Percentiles rank a stretch among this genome's conserved stretches.
Evolutionary conservation across 2,888 invertebrate species (phyloP).

Genomic region (Balanococcus diminutus): DNA sequence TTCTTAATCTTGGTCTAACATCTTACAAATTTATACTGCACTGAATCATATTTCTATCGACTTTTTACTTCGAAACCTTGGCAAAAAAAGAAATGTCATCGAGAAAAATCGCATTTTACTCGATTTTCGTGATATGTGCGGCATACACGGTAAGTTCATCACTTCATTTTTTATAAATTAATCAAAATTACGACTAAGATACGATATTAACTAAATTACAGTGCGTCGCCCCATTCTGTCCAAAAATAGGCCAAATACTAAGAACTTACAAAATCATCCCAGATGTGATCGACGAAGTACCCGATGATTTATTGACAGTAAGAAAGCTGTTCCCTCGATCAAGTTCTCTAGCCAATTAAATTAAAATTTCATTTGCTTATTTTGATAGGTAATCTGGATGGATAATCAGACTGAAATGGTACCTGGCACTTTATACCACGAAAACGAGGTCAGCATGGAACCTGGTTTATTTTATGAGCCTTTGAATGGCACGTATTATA

Average conservation of each 20-base stretch:
- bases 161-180: not conserved
- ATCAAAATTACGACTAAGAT: too few relatives aligned
- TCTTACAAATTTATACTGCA: too few relatives aligned
- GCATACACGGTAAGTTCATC: not conserved
- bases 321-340: not conserved
- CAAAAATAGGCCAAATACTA: not conserved
- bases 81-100: not conserved
- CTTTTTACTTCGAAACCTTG: too few relatives aligned
- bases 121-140: not conserved
- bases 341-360: not conserved
- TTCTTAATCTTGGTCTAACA: too few relatives aligned
- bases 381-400: not conserved
- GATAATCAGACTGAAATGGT: slow-evolving; percentile 2
- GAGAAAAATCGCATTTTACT: not conserved
- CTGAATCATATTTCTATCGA: too few relatives aligned
- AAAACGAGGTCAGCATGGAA: not conserved
- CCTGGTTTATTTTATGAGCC: not conserved
- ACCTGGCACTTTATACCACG: not conserved
- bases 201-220: not conserved
- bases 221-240: not conserved
- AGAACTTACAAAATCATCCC: not conserved
- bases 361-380: not conserved
- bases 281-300: not conserved
- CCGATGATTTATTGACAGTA: not conserved
- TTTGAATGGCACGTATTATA: not conserved